phyloP scores from a whole-genome alignment of 2,888 invertebrate species.

The Galeopsomyia nigrocyanea region DNA sequence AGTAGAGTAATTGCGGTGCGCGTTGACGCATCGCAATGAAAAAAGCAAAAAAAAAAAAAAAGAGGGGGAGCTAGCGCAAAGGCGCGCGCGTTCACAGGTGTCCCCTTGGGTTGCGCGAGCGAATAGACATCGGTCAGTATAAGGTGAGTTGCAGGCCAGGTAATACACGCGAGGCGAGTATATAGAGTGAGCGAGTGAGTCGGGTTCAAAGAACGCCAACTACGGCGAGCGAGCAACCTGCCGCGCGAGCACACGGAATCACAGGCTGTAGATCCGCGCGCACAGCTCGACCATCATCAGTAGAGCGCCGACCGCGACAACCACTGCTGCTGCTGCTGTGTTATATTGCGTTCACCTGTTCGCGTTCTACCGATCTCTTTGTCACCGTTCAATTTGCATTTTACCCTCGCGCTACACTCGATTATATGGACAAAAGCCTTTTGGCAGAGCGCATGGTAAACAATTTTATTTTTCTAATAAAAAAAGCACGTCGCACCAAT shows the following conservation, averaged over 20 bases:
- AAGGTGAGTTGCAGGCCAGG: background rate
- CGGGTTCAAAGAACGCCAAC: conserved; percentile 47
- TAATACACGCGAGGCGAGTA: background rate
- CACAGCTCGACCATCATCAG: conserved; percentile 37
- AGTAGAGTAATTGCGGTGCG: background rate
- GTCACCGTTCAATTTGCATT: no score
- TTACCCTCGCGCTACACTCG: no score
- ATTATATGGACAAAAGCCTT: no score
- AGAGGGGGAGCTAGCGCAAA: background rate
- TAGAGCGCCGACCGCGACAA: conserved; percentile 38
- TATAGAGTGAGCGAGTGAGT: no score
- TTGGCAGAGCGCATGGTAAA: no score
- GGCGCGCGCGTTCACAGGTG: background rate
- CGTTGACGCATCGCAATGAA: background rate
- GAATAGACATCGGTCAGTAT: background rate
- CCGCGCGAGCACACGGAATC: conserved; percentile 41
- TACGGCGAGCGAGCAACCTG: background rate
- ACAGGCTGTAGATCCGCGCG: conserved; percentile 51
- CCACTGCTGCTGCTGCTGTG: conserved; percentile 5
- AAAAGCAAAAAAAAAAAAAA: no score
- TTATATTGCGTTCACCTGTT: no score
- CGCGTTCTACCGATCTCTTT: no score
- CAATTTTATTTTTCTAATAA: no score
- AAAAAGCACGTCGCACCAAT: no score
- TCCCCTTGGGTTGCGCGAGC: conserved; percentile 1